A percentile compares a stretch with the other conserved stretches of the same genome.
Conservation (phyloP, 2,797 vertebrate species). For the Notoglanidium macrostoma region DNA sequence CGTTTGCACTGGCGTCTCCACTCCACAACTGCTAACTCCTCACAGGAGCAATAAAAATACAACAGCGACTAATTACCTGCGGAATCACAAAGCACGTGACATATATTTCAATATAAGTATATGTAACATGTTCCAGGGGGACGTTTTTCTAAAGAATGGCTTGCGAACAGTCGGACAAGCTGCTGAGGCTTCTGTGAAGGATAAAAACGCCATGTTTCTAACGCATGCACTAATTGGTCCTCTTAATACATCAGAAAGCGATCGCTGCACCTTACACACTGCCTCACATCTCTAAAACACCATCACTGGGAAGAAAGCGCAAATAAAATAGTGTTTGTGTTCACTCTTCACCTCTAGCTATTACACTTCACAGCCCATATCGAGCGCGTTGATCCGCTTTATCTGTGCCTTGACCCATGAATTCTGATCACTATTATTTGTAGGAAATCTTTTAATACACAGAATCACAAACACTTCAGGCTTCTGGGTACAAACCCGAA, state of each 20-base stretch:
- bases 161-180: not conserved
- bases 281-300: not conserved
- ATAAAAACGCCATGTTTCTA: not conserved
- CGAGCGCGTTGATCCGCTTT: not conserved
- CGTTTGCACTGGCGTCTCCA: not conserved
- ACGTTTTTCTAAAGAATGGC: not conserved
- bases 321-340: slow-evolving; percentile 5
- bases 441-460: not conserved
- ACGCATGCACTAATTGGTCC: not conserved
- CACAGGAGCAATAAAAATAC: not conserved
- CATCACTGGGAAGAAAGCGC: not conserved
- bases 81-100: not conserved
- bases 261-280: not conserved
- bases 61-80: not conserved
- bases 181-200: not conserved
- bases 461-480: not conserved
- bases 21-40: not conserved
- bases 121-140: not conserved
- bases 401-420: not conserved
- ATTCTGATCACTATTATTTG: not conserved
- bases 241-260: too few species aligned
- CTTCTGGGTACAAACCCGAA: not conserved
- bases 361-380: not conserved
- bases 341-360: not conserved
- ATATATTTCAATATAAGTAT: not conserved